These are phyloP conservation scores for Habropoda laboriosa DNA, from an alignment of 1,140 invertebrate genomes.

Conservation along the genomic window DNA sequence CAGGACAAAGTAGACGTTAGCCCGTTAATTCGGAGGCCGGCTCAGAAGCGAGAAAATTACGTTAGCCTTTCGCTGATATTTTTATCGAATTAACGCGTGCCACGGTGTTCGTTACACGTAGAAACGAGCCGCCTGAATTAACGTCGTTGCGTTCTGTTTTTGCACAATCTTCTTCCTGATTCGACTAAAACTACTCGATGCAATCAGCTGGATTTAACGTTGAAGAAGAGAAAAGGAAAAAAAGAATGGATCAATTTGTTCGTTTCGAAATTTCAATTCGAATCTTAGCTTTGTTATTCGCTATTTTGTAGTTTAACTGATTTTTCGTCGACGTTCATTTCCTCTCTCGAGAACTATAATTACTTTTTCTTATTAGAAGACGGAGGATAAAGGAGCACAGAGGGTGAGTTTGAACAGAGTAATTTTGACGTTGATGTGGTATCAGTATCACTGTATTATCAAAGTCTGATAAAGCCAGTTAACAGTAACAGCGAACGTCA, in stretches of 20 bases:
- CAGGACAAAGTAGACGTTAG: constrained; percentile 37
- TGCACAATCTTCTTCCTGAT: background rate
- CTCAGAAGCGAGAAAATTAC: constrained; percentile 24
- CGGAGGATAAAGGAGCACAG: no score
- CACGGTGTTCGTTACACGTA: constrained; percentile 5
- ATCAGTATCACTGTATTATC: background rate
- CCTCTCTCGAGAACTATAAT: no score
- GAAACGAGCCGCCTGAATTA: background rate
- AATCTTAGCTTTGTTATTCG: background rate
- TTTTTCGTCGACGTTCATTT: no score
- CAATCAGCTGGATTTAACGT: background rate
- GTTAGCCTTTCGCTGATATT: constrained; percentile 44
- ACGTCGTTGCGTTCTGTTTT: background rate
- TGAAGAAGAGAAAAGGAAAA: background rate
- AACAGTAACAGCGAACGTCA: no score
- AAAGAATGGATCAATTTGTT: background rate
- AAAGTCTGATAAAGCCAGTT: no score
- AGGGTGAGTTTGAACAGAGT: background rate
- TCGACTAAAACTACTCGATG: background rate
- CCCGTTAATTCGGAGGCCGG: constrained; percentile 35
- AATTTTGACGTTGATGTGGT: background rate
- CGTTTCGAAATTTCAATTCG: background rate
- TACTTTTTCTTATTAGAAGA: no score
- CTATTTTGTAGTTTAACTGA: background rate
- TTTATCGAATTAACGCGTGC: constrained; percentile 36